phyloP scores from a whole-genome alignment of 2,113 vertebrate species.

The Naja naja region DNA sequence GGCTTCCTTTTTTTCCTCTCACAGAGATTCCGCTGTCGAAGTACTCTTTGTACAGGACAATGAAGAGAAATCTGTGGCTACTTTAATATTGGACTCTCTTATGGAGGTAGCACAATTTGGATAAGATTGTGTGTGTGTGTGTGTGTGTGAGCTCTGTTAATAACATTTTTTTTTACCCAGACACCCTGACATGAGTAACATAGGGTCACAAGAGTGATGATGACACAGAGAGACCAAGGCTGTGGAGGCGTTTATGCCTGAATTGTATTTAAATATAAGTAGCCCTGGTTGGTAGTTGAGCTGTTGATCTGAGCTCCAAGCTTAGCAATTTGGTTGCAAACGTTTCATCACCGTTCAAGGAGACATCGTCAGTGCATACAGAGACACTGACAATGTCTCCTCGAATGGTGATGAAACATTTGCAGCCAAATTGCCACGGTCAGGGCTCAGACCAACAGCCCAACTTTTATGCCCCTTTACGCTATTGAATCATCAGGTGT shows the following conservation, averaged over 20 bases:
- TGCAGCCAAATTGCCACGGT: too few relatives aligned
- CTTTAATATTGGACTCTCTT: conserved; percentile 90
- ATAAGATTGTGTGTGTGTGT: neutral
- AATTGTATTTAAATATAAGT: too few relatives aligned
- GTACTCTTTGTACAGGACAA: conserved; percentile 98
- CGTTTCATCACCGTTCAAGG: too few relatives aligned
- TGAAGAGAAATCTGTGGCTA: conserved; percentile 94
- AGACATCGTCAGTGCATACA: too few relatives aligned
- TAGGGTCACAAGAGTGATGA: neutral
- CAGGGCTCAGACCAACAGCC: too few relatives aligned
- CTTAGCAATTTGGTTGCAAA: too few relatives aligned
- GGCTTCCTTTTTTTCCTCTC: conserved; percentile 29
- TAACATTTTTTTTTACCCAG: neutral
- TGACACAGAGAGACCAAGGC: neutral
- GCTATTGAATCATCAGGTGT: too few relatives aligned
- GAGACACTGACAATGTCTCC: too few relatives aligned
- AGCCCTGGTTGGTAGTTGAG: too few relatives aligned
- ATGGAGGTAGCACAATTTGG: conserved; percentile 79
- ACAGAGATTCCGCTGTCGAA: conserved; percentile 93
- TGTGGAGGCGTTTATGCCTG: neutral
- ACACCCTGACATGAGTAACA: neutral
- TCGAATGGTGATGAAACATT: too few relatives aligned
- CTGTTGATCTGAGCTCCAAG: too few relatives aligned
- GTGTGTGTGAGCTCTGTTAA: neutral
- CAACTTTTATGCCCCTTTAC: too few relatives aligned